phyloP scores from a whole-genome alignment of 1,140 invertebrate species.

The Hypothenemus hampei region DNA sequence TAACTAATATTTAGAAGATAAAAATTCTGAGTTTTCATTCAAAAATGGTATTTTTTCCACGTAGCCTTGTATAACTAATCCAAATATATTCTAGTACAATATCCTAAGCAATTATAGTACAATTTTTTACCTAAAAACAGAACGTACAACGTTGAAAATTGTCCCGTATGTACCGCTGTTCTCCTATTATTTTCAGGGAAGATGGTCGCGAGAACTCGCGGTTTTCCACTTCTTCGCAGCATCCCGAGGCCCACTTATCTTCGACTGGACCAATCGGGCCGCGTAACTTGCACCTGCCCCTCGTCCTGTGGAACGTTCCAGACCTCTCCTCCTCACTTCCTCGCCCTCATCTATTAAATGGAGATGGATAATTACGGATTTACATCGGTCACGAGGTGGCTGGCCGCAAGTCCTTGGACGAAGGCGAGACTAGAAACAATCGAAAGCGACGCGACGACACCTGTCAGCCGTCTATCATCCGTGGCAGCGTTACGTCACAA shows the following conservation, averaged over 20 bases:
- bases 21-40: too few relatives aligned
- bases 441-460: slow-evolving; percentile 31
- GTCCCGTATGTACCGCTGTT: neutral
- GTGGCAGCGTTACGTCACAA: slow-evolving; percentile 44
- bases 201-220: slow-evolving; percentile 30
- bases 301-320: slow-evolving; percentile 10
- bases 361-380: too few relatives aligned
- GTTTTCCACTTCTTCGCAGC: slow-evolving; percentile 29
- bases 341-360: too few relatives aligned
- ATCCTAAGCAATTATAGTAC: too few relatives aligned
- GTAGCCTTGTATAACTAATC: too few relatives aligned
- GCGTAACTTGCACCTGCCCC: neutral
- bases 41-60: too few relatives aligned
- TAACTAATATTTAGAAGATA: too few relatives aligned
- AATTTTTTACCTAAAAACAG: too few relatives aligned
- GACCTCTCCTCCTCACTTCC: neutral
- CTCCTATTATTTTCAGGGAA: slow-evolving; percentile 25
- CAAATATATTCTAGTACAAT: too few relatives aligned
- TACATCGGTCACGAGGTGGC: too few relatives aligned
- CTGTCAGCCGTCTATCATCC: slow-evolving; percentile 46
- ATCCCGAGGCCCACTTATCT: slow-evolving; percentile 17
- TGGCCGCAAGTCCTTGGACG: neutral
- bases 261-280: slow-evolving; percentile 21
- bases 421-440: slow-evolving; percentile 5
- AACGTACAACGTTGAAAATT: neutral